Evolutionary conservation across 2,113 vertebrate species (phyloP).

Genomic region (Pteropus alecto): DNA sequence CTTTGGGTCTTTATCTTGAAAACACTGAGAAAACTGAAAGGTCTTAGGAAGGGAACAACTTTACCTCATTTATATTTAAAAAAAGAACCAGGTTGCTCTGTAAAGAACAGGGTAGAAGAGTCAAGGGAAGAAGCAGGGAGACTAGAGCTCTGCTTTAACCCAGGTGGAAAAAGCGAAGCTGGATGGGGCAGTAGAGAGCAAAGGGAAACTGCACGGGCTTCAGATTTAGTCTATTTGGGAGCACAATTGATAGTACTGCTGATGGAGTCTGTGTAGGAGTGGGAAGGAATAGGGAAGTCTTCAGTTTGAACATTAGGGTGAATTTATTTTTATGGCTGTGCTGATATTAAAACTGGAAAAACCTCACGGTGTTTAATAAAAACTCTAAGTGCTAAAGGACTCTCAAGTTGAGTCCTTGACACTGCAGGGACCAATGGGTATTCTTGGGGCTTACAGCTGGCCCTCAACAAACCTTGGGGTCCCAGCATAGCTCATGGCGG

Average conservation of each 20-base stretch:
- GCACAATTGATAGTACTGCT: not conserved
- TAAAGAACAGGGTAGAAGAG: not conserved
- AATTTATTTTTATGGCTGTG: constrained; percentile 4
- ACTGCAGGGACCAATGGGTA: not conserved
- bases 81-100: not conserved
- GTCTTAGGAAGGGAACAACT: not conserved
- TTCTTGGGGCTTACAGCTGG: not conserved
- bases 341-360: not conserved
- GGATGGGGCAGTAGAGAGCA: not conserved
- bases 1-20: not conserved
- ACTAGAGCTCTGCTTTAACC: not conserved
- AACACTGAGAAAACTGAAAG: not conserved
- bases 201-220: not conserved
- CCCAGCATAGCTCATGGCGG: not conserved
- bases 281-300: not conserved
- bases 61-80: not conserved
- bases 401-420: not conserved
- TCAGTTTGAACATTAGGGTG: not conserved
- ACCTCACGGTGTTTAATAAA: not conserved
- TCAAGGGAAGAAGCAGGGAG: not conserved
- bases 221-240: not conserved
- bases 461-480: not conserved
- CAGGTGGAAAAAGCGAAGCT: not conserved
- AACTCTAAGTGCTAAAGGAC: not conserved
- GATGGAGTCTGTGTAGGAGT: not conserved